Evolutionary conservation across 2,888 invertebrate species (phyloP).

Genomic region (Nematopogon swammerdamellus): DNA sequence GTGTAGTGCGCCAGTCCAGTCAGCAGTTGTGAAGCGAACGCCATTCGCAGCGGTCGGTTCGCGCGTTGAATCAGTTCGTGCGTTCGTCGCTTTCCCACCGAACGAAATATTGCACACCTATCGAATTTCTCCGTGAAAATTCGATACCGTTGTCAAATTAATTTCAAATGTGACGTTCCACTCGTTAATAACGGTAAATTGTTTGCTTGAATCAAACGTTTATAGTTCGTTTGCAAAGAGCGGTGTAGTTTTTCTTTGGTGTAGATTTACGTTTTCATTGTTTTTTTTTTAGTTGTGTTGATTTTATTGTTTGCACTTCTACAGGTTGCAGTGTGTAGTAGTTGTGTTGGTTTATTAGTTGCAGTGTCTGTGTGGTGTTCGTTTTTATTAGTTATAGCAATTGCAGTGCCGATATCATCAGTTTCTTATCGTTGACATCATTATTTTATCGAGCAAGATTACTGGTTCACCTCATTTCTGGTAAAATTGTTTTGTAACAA

Average conservation of each 20-base stretch:
- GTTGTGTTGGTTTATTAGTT: conserved; percentile 26
- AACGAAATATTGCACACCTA: conserved; percentile 37
- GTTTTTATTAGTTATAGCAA: too few species aligned
- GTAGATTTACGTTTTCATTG: conserved; percentile 12
- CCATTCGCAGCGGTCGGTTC: conserved; percentile 40
- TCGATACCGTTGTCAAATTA: conserved; percentile 50
- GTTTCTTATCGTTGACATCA: too few species aligned
- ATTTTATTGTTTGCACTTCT: conserved; percentile 15
- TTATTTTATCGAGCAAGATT: too few species aligned
- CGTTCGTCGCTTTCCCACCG: conserved; percentile 14
- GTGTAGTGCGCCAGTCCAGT: too few species aligned
- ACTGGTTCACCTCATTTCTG: too few species aligned
- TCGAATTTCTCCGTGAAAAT: conserved; percentile 53
- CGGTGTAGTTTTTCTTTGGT: too few species aligned
- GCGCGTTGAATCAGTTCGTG: conserved; percentile 29
- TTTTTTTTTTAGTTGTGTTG: conserved; percentile 8
- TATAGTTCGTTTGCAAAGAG: conserved; percentile 27
- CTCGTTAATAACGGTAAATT: too few species aligned
- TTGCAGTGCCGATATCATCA: too few species aligned
- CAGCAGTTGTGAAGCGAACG: conserved; percentile 15
- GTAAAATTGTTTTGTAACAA: too few species aligned
- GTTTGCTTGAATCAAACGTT: too few species aligned
- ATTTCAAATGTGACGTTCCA: conserved; percentile 26
- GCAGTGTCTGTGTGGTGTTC: too few species aligned
- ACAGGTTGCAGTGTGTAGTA: conserved; percentile 25